Conservation (phyloP, 1,140 invertebrate genomes). For the Xylocopa sonorina region DNA sequence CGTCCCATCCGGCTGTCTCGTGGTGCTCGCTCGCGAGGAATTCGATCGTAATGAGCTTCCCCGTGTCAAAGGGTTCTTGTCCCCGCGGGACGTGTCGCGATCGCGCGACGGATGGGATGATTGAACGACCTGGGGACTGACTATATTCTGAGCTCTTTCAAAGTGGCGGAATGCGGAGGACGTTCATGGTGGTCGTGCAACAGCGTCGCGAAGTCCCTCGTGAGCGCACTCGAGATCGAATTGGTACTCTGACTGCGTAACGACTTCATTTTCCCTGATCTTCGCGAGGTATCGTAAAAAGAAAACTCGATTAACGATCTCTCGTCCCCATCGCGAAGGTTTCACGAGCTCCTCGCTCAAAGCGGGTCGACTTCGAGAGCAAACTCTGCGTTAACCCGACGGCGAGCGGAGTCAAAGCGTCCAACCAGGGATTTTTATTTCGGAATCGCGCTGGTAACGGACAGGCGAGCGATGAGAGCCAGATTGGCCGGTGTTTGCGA, state of each 20-base stretch:
- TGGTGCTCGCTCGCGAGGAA: slow-evolving; percentile 37
- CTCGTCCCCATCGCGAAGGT: too few relatives aligned
- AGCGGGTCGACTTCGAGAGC: neutral
- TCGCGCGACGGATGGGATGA: neutral
- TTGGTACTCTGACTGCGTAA: too few relatives aligned
- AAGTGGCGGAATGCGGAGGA: neutral
- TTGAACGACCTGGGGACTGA: slow-evolving; percentile 25
- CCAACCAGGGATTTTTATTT: slow-evolving; percentile 50
- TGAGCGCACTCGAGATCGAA: too few relatives aligned
- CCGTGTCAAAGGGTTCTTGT: slow-evolving; percentile 56
- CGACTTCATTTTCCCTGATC: too few relatives aligned
- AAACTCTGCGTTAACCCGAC: slow-evolving; percentile 9
- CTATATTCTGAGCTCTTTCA: slow-evolving; percentile 19
- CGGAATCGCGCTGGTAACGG: slow-evolving; percentile 22
- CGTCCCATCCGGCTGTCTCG: neutral
- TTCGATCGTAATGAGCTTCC: slow-evolving; percentile 57
- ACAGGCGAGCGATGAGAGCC: slow-evolving; percentile 50
- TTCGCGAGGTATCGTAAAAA: too few relatives aligned
- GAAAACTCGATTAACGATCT: too few relatives aligned
- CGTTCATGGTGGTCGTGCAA: too few relatives aligned
- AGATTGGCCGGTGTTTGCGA: slow-evolving; percentile 75
- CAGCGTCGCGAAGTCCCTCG: too few relatives aligned
- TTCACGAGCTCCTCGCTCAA: neutral
- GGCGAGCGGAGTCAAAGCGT: slow-evolving; percentile 34
- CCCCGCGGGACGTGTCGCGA: neutral